A percentile compares a stretch with the other conserved stretches of the same genome.
These are phyloP conservation scores for Lycophotia porphyrea DNA, from an alignment of 2,888 invertebrate species.

Conservation along the genomic window DNA sequence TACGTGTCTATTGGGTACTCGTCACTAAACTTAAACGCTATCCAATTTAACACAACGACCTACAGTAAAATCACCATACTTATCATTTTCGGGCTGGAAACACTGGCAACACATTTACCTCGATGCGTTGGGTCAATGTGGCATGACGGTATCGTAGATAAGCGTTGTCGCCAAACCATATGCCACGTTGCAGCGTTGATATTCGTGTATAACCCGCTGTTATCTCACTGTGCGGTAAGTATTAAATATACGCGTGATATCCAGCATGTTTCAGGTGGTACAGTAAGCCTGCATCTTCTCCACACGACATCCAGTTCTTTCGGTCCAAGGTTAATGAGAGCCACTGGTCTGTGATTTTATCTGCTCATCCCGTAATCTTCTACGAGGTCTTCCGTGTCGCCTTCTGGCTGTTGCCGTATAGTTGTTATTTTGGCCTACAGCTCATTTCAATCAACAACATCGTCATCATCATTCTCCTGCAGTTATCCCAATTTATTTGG, in stretches of 20 bases:
- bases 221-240: slow-evolving; percentile 2
- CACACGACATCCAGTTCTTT: background rate
- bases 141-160: slow-evolving; percentile 16
- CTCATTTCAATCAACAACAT: too few species aligned
- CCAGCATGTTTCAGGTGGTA: background rate
- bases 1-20: background rate
- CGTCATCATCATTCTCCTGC: too few species aligned
- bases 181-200: slow-evolving; percentile 18
- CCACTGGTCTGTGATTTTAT: too few species aligned
- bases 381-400: too few species aligned
- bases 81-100: background rate
- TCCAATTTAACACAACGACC: background rate
- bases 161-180: slow-evolving; percentile 19
- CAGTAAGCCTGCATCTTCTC: background rate
- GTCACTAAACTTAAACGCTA: background rate
- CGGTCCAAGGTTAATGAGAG: too few species aligned
- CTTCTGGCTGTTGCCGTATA: too few species aligned
- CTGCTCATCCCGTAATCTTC: too few species aligned
- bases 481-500: too few species aligned
- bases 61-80: background rate
- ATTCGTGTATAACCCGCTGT: background rate
- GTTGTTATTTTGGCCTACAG: too few species aligned
- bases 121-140: background rate
- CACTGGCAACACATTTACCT: background rate
- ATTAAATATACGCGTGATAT: background rate